Conservation (phyloP, 2,888 invertebrate genomes). For the Thymelicus lineola region DNA sequence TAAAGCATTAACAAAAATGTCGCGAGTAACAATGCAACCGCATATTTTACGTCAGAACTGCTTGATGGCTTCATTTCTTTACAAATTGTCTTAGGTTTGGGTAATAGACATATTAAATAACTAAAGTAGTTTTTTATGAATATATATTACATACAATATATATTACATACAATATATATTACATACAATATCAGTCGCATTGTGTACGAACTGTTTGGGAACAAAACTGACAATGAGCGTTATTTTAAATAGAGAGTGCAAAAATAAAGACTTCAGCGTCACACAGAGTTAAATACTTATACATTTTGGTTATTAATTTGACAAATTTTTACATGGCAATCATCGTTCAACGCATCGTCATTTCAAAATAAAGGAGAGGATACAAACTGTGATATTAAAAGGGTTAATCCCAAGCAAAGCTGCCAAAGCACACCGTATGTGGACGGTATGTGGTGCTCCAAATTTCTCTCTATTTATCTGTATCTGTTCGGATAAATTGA, state of each 20-base stretch:
- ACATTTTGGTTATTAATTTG: no score
- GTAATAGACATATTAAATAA: conserved; percentile 4
- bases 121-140: conserved; percentile 1
- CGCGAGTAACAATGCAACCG: not conserved
- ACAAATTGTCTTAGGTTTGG: conserved; percentile 1
- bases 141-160: not conserved
- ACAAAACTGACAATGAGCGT: not conserved
- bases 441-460: no score
- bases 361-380: no score
- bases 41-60: not conserved
- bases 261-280: not conserved
- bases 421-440: no score
- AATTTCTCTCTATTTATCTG: no score
- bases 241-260: not conserved
- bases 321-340: no score
- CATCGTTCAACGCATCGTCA: no score
- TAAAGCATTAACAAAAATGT: not conserved
- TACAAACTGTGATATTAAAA: no score
- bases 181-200: not conserved
- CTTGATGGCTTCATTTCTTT: conserved; percentile 9
- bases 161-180: not conserved
- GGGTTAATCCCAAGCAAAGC: no score
- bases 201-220: not conserved
- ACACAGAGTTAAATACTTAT: no score
- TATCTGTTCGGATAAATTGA: no score